Evolutionary conservation across 1,140 invertebrate genomes (phyloP), one percentile per base, ranked within the genome.

Genomic region (Bombus ignitus): DNA sequence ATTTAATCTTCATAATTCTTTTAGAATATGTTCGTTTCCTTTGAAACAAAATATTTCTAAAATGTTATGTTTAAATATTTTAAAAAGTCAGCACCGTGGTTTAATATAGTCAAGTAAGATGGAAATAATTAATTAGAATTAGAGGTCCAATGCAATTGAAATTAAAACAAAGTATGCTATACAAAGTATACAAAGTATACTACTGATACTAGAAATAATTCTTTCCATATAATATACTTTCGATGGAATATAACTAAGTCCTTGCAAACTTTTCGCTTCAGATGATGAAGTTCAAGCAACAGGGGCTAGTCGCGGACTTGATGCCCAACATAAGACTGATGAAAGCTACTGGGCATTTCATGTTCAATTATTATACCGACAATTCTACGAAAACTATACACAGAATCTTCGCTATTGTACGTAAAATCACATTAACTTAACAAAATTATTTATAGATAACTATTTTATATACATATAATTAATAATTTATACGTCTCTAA

Each of bases 281-380:
- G 95, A 96, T 96, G 95, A 96, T 96, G 95, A 96, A 96, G 93
- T 95, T 95, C 85, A 96, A 96, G 91, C 93, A 95, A 83, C 92
- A 93, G 76, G 97, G 97, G 93, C 96, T 98, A 57, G 97, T 98
- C 94, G 96, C 97, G 90, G 97, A 98, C 93, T 94, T 98, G 84
- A 96, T 97, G 97, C 97, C 97, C 44, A 97, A 98, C 87, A 97
- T 98, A 88, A 96, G 96, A 87, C 92, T 98, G 59, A 98, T 98
- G 97, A 97, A 98, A 93, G 94, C 96, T 15, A 96, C 96, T 18
- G 97, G 97, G 25, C 97, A 98, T 86, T 98, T 97, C 90, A 95
- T 98, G 93, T 97, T 98, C 92, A 97, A 97, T 93, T 98, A 98
- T 91, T 96, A 97, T 86, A 95, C 96, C 18, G 95, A 95, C 71